Base-by-base conservation (phyloP, 2,888 invertebrate species). In the Drosophila eohydei region DNA sequence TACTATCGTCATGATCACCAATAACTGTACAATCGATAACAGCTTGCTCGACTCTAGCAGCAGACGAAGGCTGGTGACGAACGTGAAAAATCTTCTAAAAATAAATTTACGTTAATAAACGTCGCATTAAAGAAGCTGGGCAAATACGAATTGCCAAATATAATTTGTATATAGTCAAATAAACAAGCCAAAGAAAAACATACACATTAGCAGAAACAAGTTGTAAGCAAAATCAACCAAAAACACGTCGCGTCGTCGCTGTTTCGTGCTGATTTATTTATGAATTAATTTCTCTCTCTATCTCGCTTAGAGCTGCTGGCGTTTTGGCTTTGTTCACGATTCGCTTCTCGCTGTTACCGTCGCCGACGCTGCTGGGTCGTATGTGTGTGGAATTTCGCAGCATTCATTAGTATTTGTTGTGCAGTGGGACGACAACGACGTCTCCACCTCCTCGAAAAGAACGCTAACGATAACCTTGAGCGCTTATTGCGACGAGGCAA, bases 281-380 rank as follows among this genome's bases (percentile, higher is more conserved):
- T 84, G 88, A 84, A 84, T 84, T 85, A 82, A 82, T 84, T 88
- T 88, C 79, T 81, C 83, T 83, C 71, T 69, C 61, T 78, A 74
- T 80, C 80, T 73, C 73, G 69, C 78, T 71, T 72, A 74, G 50
- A 50, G 82, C 78, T 75, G 76, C 81, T 75, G 43, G 48, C 62
- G 71, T 55, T 71, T 59, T 56, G 61, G 60, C 79, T 74, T 79
- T 80, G 80, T 80, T 67, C 80, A 71, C 76, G 63, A 76, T 61
- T 73, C 75, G 75, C 51, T 74, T 51, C 32, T 36, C 36, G 50
- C 32, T 11, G 28, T 38, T 26, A 32, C 28, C n/a, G 61, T 44
- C 48, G 38, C 40, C 8, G 52, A 38, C 55, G 54, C 38, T 11
- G 71, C 21, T 58, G 26, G 41, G 40, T 74, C 58, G 56, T 55